Evolutionary conservation across 2,797 vertebrate species (phyloP).

Genomic region (Mallotus villosus): DNA sequence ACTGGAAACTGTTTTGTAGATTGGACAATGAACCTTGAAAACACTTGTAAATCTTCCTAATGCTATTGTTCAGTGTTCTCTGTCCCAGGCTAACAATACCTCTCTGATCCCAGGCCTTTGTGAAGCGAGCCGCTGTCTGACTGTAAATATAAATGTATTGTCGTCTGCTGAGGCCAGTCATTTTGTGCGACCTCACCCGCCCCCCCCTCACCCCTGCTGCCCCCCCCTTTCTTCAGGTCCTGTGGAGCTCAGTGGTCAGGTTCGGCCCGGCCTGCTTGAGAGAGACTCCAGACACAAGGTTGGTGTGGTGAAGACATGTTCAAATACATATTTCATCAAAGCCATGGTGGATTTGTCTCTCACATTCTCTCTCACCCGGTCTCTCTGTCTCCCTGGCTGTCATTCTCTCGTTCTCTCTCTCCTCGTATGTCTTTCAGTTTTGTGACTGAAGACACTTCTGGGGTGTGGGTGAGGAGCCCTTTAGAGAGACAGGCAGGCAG

Average conservation of each 20-base stretch:
- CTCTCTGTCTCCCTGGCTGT: constrained; percentile 16
- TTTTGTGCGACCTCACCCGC: constrained; percentile 23
- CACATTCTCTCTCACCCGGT: constrained; percentile 8
- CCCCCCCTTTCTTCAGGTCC: constrained; percentile 18
- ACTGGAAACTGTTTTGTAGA: background rate
- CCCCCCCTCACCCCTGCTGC: constrained; percentile 33
- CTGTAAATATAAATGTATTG: constrained; percentile 55
- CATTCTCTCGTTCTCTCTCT: constrained; percentile 8
- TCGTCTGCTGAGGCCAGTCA: constrained; percentile 45
- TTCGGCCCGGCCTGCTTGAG: constrained; percentile 26
- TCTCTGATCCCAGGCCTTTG: constrained; percentile 14
- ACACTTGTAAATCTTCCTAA: constrained; percentile 1
- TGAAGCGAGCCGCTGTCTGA: constrained; percentile 41
- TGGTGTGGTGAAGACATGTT: constrained; percentile 29
- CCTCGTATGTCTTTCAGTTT: background rate
- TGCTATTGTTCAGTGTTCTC: constrained; percentile 42
- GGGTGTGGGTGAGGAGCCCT: constrained; percentile 73
- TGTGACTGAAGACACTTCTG: constrained; percentile 59
- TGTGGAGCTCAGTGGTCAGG: constrained; percentile 37
- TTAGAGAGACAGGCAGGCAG: constrained; percentile 63
- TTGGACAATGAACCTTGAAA: background rate
- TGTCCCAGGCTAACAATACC: constrained; percentile 26
- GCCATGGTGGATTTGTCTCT: constrained; percentile 20
- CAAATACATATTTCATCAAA: constrained; percentile 50
- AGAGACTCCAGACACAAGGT: constrained; percentile 31